Evolutionary conservation across 2,797 vertebrate species (phyloP).

Genomic region (Cyprinodon diabolis): DNA sequence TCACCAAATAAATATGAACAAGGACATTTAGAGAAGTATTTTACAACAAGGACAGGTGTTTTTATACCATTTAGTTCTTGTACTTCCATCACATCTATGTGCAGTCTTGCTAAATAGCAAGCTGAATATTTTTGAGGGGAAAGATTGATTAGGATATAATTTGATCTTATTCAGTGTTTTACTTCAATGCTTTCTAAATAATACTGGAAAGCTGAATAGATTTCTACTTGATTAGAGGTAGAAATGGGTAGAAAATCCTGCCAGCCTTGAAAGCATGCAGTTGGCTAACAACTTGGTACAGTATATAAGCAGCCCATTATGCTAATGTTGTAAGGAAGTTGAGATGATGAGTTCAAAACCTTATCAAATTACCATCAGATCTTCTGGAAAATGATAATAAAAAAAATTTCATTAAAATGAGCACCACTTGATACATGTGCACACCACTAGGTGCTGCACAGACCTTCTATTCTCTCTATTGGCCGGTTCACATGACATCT

Average conservation of each 20-base stretch:
- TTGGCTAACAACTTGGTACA: neutral
- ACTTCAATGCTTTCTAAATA: neutral
- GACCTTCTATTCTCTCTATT: neutral
- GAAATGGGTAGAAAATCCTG: neutral
- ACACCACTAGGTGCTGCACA: no score
- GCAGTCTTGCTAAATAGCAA: neutral
- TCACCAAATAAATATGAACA: neutral
- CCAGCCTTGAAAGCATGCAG: neutral
- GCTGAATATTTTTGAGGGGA: no score
- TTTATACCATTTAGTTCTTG: neutral
- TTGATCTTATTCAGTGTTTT: neutral
- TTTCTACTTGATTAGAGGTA: no score
- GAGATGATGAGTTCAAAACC: neutral
- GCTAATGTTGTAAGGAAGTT: neutral
- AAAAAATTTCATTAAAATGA: no score
- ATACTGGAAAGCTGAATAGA: neutral
- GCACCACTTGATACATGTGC: no score
- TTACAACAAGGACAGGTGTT: conserved; percentile 20
- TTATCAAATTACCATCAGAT: neutral
- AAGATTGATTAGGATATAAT: neutral
- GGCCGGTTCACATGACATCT: neutral
- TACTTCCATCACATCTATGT: neutral
- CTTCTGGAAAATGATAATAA: neutral
- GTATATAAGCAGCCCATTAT: neutral
- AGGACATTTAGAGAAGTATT: conserved; percentile 10